Evolutionary conservation across 2,888 invertebrate genomes (phyloP), one percentile per base, ranked within the genome.

Genomic region (Monoplex corrugatus): DNA sequence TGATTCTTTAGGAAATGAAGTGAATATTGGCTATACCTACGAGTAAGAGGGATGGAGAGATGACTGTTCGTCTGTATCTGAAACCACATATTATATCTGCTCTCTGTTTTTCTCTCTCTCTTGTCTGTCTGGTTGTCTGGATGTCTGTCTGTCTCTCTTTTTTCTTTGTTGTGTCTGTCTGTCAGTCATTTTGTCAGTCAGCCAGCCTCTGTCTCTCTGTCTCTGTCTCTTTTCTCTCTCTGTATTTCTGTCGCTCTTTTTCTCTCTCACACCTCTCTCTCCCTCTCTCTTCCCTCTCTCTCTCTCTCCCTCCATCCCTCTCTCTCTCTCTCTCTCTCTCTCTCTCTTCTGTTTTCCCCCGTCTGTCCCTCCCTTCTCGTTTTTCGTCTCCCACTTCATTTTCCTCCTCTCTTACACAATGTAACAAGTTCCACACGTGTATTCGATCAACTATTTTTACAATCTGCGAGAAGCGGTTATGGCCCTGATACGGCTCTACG

Each of bases 221-320:
- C 57, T 13, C 50, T 13, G 10, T 13, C 50, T 13, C 50, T 50
- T 57, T 28, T 57, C 57, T 57, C 57, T 57, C 57, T 57, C 57
- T 57, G 8, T 57, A 16, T 57, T 28, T 57, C 57, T 57, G 19
- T 57, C 57, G 16, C 57, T 8, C 57, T 57, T 28, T 57, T 68
- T 68, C 86, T 86, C 57, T 63, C 86, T 86, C 68, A 19, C 86
- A 68, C 50, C 68, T 86, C 68, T 86, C 68, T 86, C 86, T 86
- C 86, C 68, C 68, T 86, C 86, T 63, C 43, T 82, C 28, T 38
- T 43, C 43, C 13, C 43, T 82, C 40, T 86, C 57, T 87, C 45
- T 75, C 10, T 10, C 10, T 10, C 57, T 57, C 57, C 10, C 10
- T 57, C 57, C 10, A 16, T 57, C 57, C 28, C 57, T 57, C 57